Percentiles rank a stretch among this genome's conserved stretches.
Conservation (phyloP, 2,888 invertebrate species). For the Pharmacophagus antenor region DNA sequence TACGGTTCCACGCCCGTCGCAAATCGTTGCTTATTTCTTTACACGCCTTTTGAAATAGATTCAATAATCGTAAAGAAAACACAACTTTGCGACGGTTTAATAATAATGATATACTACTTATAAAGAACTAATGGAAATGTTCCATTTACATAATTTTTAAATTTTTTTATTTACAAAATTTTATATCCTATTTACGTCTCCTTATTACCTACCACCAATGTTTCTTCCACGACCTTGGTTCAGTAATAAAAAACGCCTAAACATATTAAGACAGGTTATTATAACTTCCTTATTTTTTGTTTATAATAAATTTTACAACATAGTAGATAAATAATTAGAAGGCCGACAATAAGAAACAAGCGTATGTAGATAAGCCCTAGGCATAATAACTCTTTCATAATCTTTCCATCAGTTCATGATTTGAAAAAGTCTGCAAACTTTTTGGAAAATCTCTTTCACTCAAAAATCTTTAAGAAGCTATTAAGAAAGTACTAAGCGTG, state of each 20-base stretch:
- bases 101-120: background rate
- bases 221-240: no score
- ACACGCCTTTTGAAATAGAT: background rate
- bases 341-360: no score
- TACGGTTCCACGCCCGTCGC: constrained; percentile 12
- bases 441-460: constrained; percentile 1
- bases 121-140: no score
- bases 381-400: background rate
- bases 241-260: no score
- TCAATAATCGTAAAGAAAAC: background rate
- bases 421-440: background rate
- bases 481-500: background rate
- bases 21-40: constrained; percentile 2
- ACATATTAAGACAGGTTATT: no score
- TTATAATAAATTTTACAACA: no score
- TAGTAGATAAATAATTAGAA: background rate
- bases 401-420: background rate
- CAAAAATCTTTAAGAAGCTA: background rate
- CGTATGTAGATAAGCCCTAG: background rate
- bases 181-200: no score
- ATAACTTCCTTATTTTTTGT: no score
- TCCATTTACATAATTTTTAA: no score
- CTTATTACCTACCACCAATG: no score
- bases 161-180: no score
- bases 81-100: background rate